A percentile compares a stretch with the other conserved stretches of the same genome.
These are phyloP conservation scores for Zaprionus capensis DNA, from an alignment of 1,140 invertebrate genomes.

Conservation along the genomic window DNA sequence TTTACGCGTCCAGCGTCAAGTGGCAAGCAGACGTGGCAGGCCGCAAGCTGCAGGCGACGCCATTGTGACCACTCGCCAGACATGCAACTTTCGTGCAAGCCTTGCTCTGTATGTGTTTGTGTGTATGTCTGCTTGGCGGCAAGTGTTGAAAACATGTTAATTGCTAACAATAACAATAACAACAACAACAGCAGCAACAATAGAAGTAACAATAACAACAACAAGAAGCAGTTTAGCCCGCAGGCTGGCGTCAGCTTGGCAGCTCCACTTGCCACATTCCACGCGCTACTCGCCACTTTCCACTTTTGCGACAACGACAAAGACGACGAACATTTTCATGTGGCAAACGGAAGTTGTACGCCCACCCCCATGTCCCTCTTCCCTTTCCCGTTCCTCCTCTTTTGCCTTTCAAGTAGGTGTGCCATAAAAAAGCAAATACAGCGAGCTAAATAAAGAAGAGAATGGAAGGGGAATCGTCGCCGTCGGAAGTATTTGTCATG, in stretches of 20 bases:
- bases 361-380: background rate
- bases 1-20: conserved; percentile 55
- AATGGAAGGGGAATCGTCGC: conserved; percentile 30
- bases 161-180: conserved; percentile 71
- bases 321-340: conserved; percentile 53
- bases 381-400: background rate
- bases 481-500: conserved; percentile 75
- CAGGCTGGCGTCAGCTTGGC: conserved; percentile 21
- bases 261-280: conserved; percentile 51
- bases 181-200: conserved; percentile 46
- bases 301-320: conserved; percentile 44
- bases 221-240: conserved; percentile 28
- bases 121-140: conserved; percentile 39
- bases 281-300: background rate
- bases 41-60: conserved; percentile 55
- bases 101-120: background rate
- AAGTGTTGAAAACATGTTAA: conserved; percentile 81
- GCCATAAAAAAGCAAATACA: conserved; percentile 30
- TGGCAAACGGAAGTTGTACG: conserved; percentile 62
- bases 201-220: conserved; percentile 33
- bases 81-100: conserved; percentile 54
- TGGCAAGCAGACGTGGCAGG: conserved; percentile 45
- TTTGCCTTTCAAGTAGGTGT: conserved; percentile 27
- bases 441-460: background rate
- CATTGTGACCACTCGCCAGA: conserved; percentile 44